Base-by-base conservation (phyloP, 2,888 invertebrate species). In the Hyalella azteca region DNA sequence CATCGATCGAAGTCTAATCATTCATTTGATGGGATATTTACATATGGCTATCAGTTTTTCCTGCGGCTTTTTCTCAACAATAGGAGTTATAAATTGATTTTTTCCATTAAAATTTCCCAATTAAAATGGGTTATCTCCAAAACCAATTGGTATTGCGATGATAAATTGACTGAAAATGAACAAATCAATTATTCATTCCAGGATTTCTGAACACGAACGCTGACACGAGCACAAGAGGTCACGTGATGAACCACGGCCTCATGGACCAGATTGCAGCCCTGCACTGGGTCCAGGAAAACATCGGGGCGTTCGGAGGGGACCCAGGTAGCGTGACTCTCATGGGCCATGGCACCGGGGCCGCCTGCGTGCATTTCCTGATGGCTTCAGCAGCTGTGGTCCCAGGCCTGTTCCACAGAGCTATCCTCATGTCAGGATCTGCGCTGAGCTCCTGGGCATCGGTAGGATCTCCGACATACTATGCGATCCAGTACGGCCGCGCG, bases 401-500 rank as follows among this genome's bases (percentile, higher is more conserved):
- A 13, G 82, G 79, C 3, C 90, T 96, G 76, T 96, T 96, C 88
- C 95, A 95, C 87, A 91, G 96, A 85, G 93, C 94, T 39, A 93
- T 96, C 84, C 90, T 96, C 48, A 90, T 95, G 86, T 95, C 95
- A 0, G 96, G 96, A 0, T 95, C 95, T 73, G 95, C 96, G 0
- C 90, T 95, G 78, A 94, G 95, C 82, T 95, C 95, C 0, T 95
- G 95, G 94, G 95, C 95, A 1, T 89, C 95, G 85, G 93, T 94
- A 66, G 92, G 93, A 81, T 93, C 93, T 87, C 94, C 94, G 11
- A 92, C 92, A 85, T 92, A 93, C 87, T 95, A 95, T 87, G 95
- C 95, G 22, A 92, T 93, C 80, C 92, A 94, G 87, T 94, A 95
- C 82, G 94, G 95, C 50, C 92, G 92, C 86, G 93, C 95, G 88